phyloP scores from a whole-genome alignment of 2,888 invertebrate genomes.

The Parapristionchus giblindavisi region DNA sequence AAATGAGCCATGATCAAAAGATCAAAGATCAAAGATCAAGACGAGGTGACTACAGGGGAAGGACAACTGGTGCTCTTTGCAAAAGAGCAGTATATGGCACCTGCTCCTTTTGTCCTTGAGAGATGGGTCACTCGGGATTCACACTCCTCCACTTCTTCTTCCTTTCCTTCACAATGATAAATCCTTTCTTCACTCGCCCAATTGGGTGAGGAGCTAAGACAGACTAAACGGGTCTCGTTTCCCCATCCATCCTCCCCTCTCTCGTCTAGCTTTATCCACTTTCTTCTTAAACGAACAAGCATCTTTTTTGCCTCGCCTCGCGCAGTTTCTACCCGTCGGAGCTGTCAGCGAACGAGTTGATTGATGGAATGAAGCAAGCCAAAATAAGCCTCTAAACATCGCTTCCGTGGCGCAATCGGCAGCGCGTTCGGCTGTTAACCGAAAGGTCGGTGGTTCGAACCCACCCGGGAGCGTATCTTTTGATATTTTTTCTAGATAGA shows the following conservation, averaged over 20 bases:
- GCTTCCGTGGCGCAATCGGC: conserved; percentile 61
- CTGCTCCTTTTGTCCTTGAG: background rate
- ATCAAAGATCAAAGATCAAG: background rate
- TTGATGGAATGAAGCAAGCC: no score
- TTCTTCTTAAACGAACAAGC: no score
- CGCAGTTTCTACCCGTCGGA: no score
- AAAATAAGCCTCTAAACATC: no score
- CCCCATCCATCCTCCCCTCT: no score
- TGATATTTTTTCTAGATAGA: no score
- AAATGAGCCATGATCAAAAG: conserved; percentile 26
- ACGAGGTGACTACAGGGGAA: background rate
- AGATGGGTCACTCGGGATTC: background rate
- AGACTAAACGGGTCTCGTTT: no score
- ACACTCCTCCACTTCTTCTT: background rate
- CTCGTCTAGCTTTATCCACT: no score
- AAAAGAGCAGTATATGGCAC: no score
- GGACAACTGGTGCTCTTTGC: background rate
- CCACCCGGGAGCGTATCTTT: conserved; percentile 60
- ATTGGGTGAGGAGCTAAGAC: background rate
- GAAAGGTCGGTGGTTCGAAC: conserved; percentile 97
- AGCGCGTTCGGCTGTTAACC: conserved; percentile 99
- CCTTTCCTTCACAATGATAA: conserved; percentile 29
- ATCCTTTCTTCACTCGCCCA: conserved; percentile 11
- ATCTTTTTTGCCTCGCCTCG: no score
- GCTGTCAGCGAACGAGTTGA: no score